These are phyloP conservation scores for Ceratosolen solmsi DNA, from an alignment of 1,140 invertebrate genomes.

Conservation along the genomic window DNA sequence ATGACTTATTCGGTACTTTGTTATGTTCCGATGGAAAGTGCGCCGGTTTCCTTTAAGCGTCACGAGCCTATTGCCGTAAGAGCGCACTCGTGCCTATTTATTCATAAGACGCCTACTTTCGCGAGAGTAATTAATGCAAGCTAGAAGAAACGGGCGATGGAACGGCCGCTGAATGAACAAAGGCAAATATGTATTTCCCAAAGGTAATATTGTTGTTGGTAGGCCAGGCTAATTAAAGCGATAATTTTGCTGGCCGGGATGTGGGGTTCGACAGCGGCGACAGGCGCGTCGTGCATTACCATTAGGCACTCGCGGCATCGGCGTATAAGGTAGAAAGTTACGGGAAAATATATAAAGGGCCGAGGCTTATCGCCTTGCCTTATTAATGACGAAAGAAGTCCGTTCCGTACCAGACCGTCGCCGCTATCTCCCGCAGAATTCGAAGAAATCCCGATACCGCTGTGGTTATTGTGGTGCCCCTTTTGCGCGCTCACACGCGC, in stretches of 20 bases:
- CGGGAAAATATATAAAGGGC: conserved; percentile 15
- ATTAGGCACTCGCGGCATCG: no score
- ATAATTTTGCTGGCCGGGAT: neutral
- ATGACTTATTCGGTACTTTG: no score
- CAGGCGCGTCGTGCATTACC: no score
- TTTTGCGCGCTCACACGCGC: neutral
- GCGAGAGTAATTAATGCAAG: no score
- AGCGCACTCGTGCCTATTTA: no score
- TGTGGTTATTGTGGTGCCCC: neutral
- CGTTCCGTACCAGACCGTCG: neutral
- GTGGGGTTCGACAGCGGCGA: neutral
- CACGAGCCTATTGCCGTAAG: no score
- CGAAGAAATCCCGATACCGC: conserved; percentile 25
- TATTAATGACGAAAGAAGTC: conserved; percentile 38
- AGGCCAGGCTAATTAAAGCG: conserved; percentile 34
- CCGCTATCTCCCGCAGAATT: conserved; percentile 19
- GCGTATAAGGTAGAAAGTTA: neutral
- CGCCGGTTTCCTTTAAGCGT: no score
- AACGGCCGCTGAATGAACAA: neutral
- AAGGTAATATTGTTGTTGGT: neutral
- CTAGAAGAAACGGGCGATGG: neutral
- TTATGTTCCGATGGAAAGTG: no score
- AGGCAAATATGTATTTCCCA: neutral
- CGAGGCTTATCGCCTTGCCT: conserved; percentile 6
- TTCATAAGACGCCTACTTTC: no score